phyloP scores from a whole-genome alignment of 2,797 vertebrate genomes.

The Syndactyla subalaris region DNA sequence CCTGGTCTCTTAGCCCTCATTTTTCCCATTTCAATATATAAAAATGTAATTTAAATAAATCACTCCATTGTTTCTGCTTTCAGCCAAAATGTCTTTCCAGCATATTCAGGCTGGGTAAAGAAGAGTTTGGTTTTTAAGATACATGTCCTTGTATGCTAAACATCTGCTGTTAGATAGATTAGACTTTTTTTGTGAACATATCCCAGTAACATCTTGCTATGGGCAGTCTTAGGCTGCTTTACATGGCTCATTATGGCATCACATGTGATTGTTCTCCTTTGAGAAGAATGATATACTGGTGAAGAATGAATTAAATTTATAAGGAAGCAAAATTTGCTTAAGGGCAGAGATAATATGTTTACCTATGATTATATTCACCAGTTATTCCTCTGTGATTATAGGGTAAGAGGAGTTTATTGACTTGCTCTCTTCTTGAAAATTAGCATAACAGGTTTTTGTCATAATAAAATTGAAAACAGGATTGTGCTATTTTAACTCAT shows the following conservation, averaged over 20 bases:
- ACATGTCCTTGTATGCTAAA: not conserved
- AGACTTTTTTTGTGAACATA: not conserved
- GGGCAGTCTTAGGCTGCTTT: not conserved
- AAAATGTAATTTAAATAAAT: not conserved
- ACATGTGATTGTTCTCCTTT: not conserved
- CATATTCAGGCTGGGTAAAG: not conserved
- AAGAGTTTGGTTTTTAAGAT: not conserved
- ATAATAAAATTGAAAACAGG: not conserved
- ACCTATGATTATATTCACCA: not conserved
- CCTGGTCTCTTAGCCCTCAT: not conserved
- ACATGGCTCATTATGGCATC: not conserved
- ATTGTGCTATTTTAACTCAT: not conserved
- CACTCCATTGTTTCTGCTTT: not conserved
- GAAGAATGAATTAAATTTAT: not conserved
- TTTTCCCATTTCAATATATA: not conserved
- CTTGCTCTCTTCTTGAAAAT: not conserved
- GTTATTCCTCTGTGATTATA: not conserved
- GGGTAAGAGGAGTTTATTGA: not conserved
- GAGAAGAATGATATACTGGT: not conserved
- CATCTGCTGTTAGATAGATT: not conserved
- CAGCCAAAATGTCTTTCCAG: not conserved
- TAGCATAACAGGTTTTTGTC: not conserved
- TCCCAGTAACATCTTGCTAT: not conserved
- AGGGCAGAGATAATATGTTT: not conserved
- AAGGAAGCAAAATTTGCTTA: not conserved